Conservation (phyloP, 2,113 vertebrate genomes). For the Beaufortia kweichowensis region DNA sequence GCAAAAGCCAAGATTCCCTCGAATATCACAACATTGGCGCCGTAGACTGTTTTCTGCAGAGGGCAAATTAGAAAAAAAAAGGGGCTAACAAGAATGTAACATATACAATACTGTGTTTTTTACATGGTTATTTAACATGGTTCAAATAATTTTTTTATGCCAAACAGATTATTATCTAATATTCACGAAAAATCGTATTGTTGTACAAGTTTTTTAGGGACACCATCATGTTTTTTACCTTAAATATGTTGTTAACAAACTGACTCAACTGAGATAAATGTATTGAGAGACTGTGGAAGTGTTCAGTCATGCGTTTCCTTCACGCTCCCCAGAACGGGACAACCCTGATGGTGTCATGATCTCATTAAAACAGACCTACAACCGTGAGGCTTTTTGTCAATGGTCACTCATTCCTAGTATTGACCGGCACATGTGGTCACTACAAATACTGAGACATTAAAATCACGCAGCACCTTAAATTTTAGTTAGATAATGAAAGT, state of each 20-base stretch:
- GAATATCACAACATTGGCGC: constrained; percentile 88
- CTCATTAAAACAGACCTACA: constrained; percentile 53
- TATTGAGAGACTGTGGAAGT: not conserved
- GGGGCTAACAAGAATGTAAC: no score
- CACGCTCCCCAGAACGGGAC: not conserved
- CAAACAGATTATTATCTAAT: no score
- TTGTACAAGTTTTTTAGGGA: not conserved
- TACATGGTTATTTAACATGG: no score
- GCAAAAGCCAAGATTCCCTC: constrained; percentile 89
- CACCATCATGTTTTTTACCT: not conserved
- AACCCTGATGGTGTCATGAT: constrained; percentile 50
- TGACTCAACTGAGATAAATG: not conserved
- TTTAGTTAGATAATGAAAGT: constrained; percentile 57
- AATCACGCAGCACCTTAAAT: not conserved
- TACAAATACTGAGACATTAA: constrained; percentile 13
- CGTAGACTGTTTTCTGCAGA: constrained; percentile 86
- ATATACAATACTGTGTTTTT: no score
- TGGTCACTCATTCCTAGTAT: constrained; percentile 50
- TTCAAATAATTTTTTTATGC: no score
- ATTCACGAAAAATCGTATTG: no score
- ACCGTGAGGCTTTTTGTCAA: constrained; percentile 52
- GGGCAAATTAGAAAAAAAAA: not conserved
- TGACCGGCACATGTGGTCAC: constrained; percentile 42
- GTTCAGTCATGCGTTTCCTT: not conserved
- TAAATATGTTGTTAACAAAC: constrained; percentile 14